Conservation (phyloP, 2,888 invertebrate species). For the Lottia scabra region DNA sequence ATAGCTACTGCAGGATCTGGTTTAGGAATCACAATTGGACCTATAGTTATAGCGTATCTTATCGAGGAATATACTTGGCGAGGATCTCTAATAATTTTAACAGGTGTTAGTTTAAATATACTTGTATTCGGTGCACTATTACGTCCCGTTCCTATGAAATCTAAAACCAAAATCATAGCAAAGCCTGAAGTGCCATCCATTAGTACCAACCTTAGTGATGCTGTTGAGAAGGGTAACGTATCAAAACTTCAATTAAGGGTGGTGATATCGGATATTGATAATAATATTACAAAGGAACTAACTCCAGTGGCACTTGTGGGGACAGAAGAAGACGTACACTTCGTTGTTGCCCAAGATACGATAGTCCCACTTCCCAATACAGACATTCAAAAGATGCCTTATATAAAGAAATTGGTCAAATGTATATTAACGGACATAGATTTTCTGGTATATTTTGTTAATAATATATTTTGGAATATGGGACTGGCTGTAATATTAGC, state of each 20-base stretch:
- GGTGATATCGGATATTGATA: constrained; percentile 8
- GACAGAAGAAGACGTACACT: not conserved
- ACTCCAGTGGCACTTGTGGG: constrained; percentile 9
- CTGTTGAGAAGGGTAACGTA: not conserved
- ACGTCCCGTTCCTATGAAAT: constrained; percentile 35
- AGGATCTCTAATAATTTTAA: constrained; percentile 49
- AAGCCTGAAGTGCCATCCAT: not conserved
- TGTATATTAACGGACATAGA: constrained; percentile 13
- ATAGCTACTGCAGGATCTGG: constrained; percentile 52
- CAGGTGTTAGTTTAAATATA: constrained; percentile 46
- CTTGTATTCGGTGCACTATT: constrained; percentile 46
- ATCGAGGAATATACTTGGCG: constrained; percentile 52
- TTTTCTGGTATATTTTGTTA: constrained; percentile 15
- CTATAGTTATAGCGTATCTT: constrained; percentile 41
- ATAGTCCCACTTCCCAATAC: not conserved
- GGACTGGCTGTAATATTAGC: constrained; percentile 33
- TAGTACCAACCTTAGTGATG: not conserved
- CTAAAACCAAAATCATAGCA: not conserved
- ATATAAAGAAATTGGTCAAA: constrained; percentile 13
- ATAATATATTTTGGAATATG: constrained; percentile 18
- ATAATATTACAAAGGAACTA: constrained; percentile 14
- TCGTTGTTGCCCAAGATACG: too few relatives aligned
- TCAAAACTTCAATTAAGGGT: not conserved
- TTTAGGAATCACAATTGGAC: constrained; percentile 46
- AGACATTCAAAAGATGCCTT: not conserved